Evolutionary conservation across 2,113 vertebrate species (phyloP).

Genomic region (Emydocephalus ijimae): DNA sequence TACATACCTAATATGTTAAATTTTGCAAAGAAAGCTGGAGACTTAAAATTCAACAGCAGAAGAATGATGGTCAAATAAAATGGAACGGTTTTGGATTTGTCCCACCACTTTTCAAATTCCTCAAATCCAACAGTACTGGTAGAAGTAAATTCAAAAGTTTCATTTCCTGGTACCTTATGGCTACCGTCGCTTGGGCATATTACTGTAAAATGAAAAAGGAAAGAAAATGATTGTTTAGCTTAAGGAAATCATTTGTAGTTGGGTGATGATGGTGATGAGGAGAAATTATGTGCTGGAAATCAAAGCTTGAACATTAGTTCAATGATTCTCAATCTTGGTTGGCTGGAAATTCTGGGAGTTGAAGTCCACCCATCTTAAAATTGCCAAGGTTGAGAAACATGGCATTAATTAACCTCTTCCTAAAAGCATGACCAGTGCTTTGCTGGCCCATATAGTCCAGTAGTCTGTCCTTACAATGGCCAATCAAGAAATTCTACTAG

Average conservation of each 20-base stretch:
- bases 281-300: not conserved
- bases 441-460: not conserved
- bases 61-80: slow-evolving; percentile 85
- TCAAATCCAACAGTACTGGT: slow-evolving; percentile 55
- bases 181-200: slow-evolving; percentile 79
- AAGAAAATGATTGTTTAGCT: not conserved
- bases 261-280: not conserved
- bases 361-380: not conserved
- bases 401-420: not conserved
- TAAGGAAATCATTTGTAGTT: not conserved
- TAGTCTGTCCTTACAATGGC: not conserved
- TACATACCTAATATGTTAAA: slow-evolving; percentile 91
- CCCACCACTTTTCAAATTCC: slow-evolving; percentile 84
- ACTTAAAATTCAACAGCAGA: slow-evolving; percentile 91
- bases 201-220: slow-evolving; percentile 70
- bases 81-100: slow-evolving; percentile 88
- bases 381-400: not conserved
- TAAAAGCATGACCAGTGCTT: not conserved
- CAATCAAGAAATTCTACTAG: no score
- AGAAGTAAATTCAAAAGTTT: slow-evolving; percentile 51
- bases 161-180: slow-evolving; percentile 43
- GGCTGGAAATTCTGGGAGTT: not conserved
- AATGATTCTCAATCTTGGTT: not conserved
- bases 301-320: not conserved
- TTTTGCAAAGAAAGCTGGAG: slow-evolving; percentile 95